Conservation (phyloP, 2,113 vertebrate species). For the Xiphophorus maculatus region DNA sequence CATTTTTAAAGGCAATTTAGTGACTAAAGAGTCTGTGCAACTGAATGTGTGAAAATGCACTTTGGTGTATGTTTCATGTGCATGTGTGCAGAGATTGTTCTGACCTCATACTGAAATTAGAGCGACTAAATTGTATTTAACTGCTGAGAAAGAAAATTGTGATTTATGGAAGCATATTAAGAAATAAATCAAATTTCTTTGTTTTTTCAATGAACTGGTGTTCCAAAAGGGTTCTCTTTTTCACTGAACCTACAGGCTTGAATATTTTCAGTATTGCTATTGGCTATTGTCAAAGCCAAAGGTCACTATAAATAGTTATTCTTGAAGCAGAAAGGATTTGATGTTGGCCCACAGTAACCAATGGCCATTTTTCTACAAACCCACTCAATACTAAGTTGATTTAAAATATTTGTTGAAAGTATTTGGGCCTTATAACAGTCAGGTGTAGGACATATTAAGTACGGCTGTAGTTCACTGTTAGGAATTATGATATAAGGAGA, state of each 20-base stretch:
- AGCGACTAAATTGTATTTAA: background rate
- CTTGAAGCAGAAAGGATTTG: too few species aligned
- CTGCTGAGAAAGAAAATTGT: background rate
- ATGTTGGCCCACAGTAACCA: too few species aligned
- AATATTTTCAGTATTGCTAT: too few species aligned
- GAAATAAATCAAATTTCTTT: too few species aligned
- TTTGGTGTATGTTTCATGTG: background rate
- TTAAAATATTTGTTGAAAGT: constrained; percentile 53
- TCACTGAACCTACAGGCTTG: too few species aligned
- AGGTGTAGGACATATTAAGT: constrained; percentile 61
- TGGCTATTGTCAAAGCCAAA: too few species aligned
- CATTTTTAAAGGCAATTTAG: constrained; percentile 50
- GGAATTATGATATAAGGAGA: constrained; percentile 75
- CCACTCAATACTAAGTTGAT: background rate
- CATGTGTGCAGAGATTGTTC: background rate
- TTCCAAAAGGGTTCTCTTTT: too few species aligned
- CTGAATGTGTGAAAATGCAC: background rate
- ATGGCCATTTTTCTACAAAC: too few species aligned
- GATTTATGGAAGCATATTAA: background rate
- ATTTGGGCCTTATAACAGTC: constrained; percentile 46
- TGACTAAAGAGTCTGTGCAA: constrained; percentile 37
- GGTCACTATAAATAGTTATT: too few species aligned
- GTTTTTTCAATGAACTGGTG: too few species aligned
- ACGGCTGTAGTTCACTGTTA: constrained; percentile 72
- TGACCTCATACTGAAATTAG: background rate